Evolutionary conservation across 1,140 invertebrate species (phyloP).

Genomic region (Sarcophaga bullata): DNA sequence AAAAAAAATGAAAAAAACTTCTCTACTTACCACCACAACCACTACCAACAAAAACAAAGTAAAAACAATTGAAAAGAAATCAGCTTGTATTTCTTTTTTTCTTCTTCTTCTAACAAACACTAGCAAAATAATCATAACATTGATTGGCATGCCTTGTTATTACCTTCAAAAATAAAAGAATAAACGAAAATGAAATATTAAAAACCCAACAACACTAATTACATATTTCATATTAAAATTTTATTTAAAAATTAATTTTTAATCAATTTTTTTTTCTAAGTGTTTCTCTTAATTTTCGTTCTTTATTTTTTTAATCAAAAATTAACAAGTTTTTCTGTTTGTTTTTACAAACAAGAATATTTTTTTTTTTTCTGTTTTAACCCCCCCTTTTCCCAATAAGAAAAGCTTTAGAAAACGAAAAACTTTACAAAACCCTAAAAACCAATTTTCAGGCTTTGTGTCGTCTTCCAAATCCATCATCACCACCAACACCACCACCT

Average conservation of each 20-base stretch:
- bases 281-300: background rate
- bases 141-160: background rate
- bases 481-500: conserved; percentile 19
- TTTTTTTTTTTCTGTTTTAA: background rate
- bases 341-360: background rate
- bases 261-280: background rate
- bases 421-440: conserved; percentile 36
- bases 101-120: background rate
- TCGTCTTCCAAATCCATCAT: background rate
- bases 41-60: background rate
- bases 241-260: conserved; percentile 17
- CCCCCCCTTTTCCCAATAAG: background rate
- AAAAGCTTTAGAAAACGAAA: background rate
- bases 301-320: background rate
- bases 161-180: background rate
- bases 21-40: conserved; percentile 2
- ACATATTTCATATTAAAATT: conserved; percentile 4
- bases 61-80: background rate
- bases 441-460: conserved; percentile 42
- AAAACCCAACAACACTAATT: conserved; percentile 10
- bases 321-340: background rate
- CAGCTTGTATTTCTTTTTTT: background rate
- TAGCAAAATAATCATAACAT: background rate
- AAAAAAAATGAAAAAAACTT: background rate
- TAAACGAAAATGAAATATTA: background rate